Base-by-base conservation (phyloP, 2,888 invertebrate species). In the Coecobrya sp. region DNA sequence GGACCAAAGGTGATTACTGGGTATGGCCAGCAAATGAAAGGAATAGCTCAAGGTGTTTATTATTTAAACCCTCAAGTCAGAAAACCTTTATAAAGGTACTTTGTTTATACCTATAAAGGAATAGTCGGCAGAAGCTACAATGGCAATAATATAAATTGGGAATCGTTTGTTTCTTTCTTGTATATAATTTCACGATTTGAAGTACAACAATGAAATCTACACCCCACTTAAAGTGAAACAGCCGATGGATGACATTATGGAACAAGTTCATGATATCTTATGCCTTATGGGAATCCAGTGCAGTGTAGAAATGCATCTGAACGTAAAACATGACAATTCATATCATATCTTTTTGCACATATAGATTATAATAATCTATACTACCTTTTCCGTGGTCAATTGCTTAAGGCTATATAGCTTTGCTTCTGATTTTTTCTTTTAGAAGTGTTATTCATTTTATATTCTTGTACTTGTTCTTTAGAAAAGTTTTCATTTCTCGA, bases 1-100 rank as follows among this genome's bases (percentile, higher is more conserved):
- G 90, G 76, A 62, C 76, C 76, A 76, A 85, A 25, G 49, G 76
- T 90, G 90, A 90, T 90, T 85, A 79, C 62, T 85, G 62, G 90
- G 73, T 85, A 73, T 22, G 62, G 62, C n/a, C 8, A 13, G 19
- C 36, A 85, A 85, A 85, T 76, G 90, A 42, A 90, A 76, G 45
- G 79, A 84, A 73, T 65, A 2, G 42, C 90, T 90, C 90, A 85
- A 90, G 85, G 90, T 90, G 62, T 85, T 70, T 87, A 73, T 45
- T 84, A 59, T 59, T 65, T 73, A 68, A 76, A 45, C 62, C 90
- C 90, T 70, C 73, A 45, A 90, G 90, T 45, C 8, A 82, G 5
- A 82, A 70, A 81, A 52, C 68, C 27, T 22, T 59, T 22, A 30
- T 22, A 8, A 13, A 76, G 76, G 49, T 45, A 49, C 62, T 59